Conservation (phyloP, 2,797 vertebrate species). For the Melanotaenia trifasciata region DNA sequence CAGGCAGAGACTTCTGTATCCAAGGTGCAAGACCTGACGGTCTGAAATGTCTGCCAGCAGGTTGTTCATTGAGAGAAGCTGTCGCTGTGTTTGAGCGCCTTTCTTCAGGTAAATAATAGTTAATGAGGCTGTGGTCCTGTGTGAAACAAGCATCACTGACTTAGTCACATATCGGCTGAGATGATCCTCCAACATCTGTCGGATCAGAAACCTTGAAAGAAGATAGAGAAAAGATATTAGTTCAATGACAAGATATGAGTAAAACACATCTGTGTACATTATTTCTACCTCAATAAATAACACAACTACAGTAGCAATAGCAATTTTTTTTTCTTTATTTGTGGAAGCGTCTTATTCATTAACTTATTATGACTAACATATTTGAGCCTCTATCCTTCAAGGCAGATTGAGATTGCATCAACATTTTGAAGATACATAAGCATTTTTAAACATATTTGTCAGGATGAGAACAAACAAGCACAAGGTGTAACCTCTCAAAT, state of each 20-base stretch:
- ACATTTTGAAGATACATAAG: background rate
- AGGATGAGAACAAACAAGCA: background rate
- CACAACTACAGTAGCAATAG: background rate
- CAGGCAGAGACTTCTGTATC: slow-evolving; percentile 9
- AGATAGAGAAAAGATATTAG: slow-evolving; percentile 22
- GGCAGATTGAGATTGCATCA: background rate
- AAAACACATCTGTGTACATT: background rate
- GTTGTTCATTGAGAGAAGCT: background rate
- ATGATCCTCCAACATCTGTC: slow-evolving; percentile 11
- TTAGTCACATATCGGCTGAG: slow-evolving; percentile 6
- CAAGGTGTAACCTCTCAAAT: background rate
- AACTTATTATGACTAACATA: background rate
- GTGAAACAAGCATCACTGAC: slow-evolving; percentile 7
- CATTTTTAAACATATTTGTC: too few species aligned
- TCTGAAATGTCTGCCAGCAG: slow-evolving; percentile 18
- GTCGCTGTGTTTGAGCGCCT: slow-evolving; percentile 4
- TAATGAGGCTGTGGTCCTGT: slow-evolving; percentile 7
- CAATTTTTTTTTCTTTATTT: background rate
- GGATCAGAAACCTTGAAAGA: slow-evolving; percentile 41
- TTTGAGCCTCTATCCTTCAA: background rate
- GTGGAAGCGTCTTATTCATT: background rate
- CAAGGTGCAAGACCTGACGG: background rate
- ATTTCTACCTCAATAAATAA: background rate
- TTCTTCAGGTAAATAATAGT: slow-evolving; percentile 1
- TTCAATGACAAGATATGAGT: background rate